These are phyloP conservation scores for Himalopsyche japonica DNA, from an alignment of 2,888 invertebrate species.

Conservation along the genomic window DNA sequence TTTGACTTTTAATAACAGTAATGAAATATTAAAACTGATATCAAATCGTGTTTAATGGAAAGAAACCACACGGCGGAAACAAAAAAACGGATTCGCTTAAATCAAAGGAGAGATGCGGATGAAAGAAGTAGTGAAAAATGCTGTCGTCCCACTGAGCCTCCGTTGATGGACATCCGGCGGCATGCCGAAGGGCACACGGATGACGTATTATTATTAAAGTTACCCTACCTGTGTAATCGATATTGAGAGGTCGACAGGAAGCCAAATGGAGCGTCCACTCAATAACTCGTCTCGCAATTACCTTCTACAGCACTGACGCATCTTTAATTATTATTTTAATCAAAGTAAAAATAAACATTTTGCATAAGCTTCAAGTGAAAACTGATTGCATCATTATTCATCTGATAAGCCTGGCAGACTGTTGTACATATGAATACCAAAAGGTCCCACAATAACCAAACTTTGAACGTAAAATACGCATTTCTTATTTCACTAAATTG, in stretches of 20 bases:
- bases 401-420: not conserved
- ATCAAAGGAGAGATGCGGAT: not conserved
- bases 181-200: not conserved
- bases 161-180: not conserved
- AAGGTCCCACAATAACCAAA: too few species aligned
- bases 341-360: not conserved
- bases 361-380: not conserved
- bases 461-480: too few species aligned
- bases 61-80: too few species aligned
- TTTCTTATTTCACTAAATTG: too few species aligned
- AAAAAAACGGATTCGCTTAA: too few species aligned
- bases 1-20: too few species aligned
- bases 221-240: not conserved
- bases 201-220: not conserved
- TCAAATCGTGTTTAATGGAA: too few species aligned
- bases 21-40: too few species aligned
- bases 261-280: not conserved
- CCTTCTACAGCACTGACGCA: not conserved
- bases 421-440: too few species aligned
- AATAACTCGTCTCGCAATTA: not conserved
- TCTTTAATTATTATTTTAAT: not conserved
- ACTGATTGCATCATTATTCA: not conserved
- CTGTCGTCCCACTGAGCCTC: not conserved
- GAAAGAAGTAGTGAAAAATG: not conserved
- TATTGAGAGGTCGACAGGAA: not conserved